phyloP scores from a whole-genome alignment of 2,888 invertebrate genomes.

The Rhagonycha fulva region DNA sequence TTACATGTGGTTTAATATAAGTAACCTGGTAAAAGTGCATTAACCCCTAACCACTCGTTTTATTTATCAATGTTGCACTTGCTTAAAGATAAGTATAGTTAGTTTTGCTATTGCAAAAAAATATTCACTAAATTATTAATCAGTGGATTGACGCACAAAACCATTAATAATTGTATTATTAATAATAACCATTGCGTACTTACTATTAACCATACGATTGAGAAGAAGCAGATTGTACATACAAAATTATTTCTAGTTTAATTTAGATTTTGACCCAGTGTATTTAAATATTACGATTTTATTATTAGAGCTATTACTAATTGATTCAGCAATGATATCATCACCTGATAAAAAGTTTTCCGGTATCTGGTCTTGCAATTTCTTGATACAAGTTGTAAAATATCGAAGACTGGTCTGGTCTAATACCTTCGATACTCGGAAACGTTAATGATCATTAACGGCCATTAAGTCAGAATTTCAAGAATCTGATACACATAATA shows the following conservation, averaged over 20 bases:
- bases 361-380: neutral
- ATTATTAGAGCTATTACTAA: neutral
- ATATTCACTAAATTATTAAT: neutral
- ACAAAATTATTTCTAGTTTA: neutral
- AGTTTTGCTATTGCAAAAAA: neutral
- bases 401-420: neutral
- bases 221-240: neutral
- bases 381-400: neutral
- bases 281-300: neutral
- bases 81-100: neutral
- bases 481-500: too few species aligned
- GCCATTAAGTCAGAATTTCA: too few species aligned
- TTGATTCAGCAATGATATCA: neutral
- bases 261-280: neutral
- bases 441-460: too few species aligned
- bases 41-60: neutral
- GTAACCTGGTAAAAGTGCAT: neutral
- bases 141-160: neutral
- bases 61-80: neutral
- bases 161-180: neutral
- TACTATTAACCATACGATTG: neutral
- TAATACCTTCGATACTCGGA: too few species aligned
- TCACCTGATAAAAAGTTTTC: neutral
- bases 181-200: neutral
- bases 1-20: neutral